Percentiles rank a stretch among this genome's conserved stretches.
phyloP scores from a whole-genome alignment of 2,888 invertebrate genomes.

The Acanthopleura granulata region DNA sequence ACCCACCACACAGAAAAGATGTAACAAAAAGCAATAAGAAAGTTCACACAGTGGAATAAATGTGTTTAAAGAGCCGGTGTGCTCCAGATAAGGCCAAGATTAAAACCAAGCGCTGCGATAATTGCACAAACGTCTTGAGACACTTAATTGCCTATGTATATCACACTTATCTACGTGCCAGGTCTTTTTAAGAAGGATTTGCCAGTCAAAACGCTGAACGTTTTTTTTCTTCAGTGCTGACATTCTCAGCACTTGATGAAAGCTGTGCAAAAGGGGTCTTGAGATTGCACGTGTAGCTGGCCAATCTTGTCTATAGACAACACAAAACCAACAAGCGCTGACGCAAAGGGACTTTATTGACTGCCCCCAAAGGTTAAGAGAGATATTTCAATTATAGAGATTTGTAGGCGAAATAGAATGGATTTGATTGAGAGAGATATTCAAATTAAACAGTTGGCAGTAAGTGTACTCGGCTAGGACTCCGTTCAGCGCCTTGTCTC shows the following conservation, averaged over 20 bases:
- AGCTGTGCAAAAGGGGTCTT: background rate
- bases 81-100: background rate
- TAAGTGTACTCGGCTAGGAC: background rate
- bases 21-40: background rate
- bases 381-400: background rate
- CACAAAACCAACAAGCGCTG: background rate
- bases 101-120: background rate
- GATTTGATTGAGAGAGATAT: conserved; percentile 3
- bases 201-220: background rate
- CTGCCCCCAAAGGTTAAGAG: background rate
- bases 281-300: background rate
- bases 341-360: background rate
- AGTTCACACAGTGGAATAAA: background rate
- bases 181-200: background rate
- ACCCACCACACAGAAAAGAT: background rate
- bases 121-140: background rate
- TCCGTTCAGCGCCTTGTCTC: too few species aligned
- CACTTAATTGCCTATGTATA: background rate
- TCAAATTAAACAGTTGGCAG: background rate
- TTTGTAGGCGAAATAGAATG: background rate
- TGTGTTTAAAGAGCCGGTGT: background rate
- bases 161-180: background rate
- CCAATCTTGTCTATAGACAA: background rate
- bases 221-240: background rate
- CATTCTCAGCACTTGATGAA: conserved; percentile 3